phyloP scores from a whole-genome alignment of 1,140 invertebrate species.

The Drosophila ananassae region DNA sequence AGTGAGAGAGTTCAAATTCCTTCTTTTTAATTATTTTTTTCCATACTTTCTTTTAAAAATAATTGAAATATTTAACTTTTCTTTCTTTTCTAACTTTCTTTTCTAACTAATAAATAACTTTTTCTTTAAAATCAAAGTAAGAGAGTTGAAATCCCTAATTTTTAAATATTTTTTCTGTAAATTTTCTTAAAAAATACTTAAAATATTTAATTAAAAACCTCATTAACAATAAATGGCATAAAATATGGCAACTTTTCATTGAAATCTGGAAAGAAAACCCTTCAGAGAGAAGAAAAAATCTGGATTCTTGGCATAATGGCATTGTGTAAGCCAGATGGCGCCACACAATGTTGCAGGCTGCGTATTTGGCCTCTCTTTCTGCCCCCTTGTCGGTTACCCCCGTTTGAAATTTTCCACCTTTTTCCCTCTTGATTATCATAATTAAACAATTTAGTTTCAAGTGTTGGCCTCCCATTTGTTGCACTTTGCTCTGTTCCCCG shows the following conservation, averaged over 20 bases:
- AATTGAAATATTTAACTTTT: no score
- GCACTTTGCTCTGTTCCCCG: slow-evolving; percentile 54
- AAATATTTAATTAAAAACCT: no score
- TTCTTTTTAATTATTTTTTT: no score
- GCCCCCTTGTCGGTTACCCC: background rate
- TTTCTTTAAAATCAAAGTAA: no score
- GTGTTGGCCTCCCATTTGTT: slow-evolving; percentile 63
- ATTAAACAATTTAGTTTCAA: slow-evolving; percentile 77
- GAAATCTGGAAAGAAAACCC: background rate
- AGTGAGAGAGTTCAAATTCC: no score
- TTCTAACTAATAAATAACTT: no score
- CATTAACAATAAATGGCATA: no score
- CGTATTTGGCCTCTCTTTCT: background rate
- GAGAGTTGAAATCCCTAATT: no score
- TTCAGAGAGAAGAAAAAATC: background rate
- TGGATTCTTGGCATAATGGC: background rate
- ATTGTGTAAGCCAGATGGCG: slow-evolving; percentile 1
- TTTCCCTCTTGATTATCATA: slow-evolving; percentile 69
- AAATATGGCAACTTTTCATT: background rate
- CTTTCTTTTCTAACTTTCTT: no score
- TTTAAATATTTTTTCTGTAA: no score
- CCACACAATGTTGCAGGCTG: background rate
- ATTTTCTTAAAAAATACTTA: no score
- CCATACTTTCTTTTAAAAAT: no score
- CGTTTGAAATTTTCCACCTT: background rate